Evolutionary conservation across 2,888 invertebrate species (phyloP).

Genomic region (Rhodophaea formosa): DNA sequence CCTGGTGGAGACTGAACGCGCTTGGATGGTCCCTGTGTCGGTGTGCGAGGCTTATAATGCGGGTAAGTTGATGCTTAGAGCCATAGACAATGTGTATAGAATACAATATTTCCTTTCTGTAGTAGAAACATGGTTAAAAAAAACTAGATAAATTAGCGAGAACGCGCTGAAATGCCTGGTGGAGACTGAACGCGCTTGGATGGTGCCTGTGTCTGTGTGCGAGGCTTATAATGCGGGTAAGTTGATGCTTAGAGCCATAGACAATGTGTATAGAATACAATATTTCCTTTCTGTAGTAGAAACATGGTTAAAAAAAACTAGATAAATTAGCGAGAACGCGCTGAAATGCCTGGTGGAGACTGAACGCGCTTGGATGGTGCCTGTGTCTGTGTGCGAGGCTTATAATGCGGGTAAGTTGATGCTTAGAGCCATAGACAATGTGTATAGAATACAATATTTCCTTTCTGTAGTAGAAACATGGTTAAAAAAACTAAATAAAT

Average conservation of each 20-base stretch:
- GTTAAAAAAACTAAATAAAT: too few relatives aligned
- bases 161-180: slow-evolving; percentile 49
- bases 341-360: slow-evolving; percentile 49
- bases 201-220: slow-evolving; percentile 52
- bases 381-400: slow-evolving; percentile 47
- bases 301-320: too few relatives aligned
- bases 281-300: too few relatives aligned
- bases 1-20: slow-evolving; percentile 43
- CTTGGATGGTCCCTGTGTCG: slow-evolving; percentile 53
- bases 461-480: slow-evolving; percentile 35
- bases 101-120: too few relatives aligned
- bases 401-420: slow-evolving; percentile 37
- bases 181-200: slow-evolving; percentile 47
- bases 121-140: too few relatives aligned
- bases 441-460: too few relatives aligned
- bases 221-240: slow-evolving; percentile 40
- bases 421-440: too few relatives aligned
- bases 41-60: slow-evolving; percentile 41
- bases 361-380: slow-evolving; percentile 50
- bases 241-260: slow-evolving; percentile 4
- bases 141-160: too few relatives aligned
- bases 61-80: slow-evolving; percentile 33
- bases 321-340: too few relatives aligned
- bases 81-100: too few relatives aligned
- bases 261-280: too few relatives aligned